Percentiles rank a stretch among this genome's conserved stretches.
Evolutionary conservation across 2,797 vertebrate genomes (phyloP).

Genomic region (Helostoma temminkii): DNA sequence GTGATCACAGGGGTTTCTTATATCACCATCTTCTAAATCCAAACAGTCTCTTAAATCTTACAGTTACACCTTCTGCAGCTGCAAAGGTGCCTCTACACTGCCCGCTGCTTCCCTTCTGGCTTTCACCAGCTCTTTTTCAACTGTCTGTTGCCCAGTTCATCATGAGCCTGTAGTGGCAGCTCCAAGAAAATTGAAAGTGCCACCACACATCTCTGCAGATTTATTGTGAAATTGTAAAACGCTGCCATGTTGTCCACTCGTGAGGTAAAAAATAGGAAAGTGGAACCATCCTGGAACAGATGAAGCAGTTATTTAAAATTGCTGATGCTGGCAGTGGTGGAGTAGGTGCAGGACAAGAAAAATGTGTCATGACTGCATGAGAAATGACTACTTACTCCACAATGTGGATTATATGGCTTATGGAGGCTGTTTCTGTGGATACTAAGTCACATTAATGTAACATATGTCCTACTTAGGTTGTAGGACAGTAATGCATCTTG

Average conservation of each 20-base stretch:
- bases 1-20: conserved; percentile 38
- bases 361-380: conserved; percentile 30
- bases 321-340: conserved; percentile 57
- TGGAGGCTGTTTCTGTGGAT: conserved; percentile 32
- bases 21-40: conserved; percentile 51
- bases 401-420: conserved; percentile 57
- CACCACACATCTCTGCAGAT: conserved; percentile 53
- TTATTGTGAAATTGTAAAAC: conserved; percentile 65
- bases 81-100: conserved; percentile 2
- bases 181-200: conserved; percentile 47
- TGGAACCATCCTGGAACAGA: conserved; percentile 52
- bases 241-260: conserved; percentile 56
- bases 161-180: conserved; percentile 35
- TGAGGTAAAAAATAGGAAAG: conserved; percentile 61
- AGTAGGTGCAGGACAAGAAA: not conserved
- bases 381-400: conserved; percentile 62
- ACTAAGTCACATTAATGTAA: conserved; percentile 57
- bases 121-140: conserved; percentile 29
- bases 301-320: conserved; percentile 72
- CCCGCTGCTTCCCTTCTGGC: conserved; percentile 8
- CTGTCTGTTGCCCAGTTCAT: conserved; percentile 32
- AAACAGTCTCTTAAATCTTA: conserved; percentile 52
- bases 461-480: conserved; percentile 48
- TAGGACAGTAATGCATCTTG: conserved; percentile 45
- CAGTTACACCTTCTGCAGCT: conserved; percentile 18